These are phyloP conservation scores for Apis laboriosa DNA, from an alignment of 1,140 invertebrate species.

Conservation along the genomic window DNA sequence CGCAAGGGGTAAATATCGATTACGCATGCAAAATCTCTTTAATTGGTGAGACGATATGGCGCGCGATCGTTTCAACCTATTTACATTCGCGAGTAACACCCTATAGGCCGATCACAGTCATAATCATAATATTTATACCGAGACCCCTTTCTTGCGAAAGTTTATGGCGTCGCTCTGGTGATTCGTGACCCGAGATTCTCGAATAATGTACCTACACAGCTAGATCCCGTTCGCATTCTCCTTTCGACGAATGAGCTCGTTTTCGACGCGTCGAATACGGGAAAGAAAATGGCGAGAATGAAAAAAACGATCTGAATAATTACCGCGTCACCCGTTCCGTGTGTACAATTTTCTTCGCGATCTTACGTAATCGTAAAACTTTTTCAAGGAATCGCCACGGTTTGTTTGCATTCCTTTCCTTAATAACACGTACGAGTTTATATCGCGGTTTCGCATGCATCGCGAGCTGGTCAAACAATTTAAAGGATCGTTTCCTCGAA, in stretches of 20 bases:
- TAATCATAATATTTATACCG: constrained; percentile 65
- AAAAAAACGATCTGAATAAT: too few relatives aligned
- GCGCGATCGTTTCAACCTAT: constrained; percentile 48
- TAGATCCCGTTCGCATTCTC: background rate
- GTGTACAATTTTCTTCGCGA: background rate
- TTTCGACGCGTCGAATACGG: too few relatives aligned
- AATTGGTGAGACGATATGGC: constrained; percentile 54
- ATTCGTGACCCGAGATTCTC: constrained; percentile 26
- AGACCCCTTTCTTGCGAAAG: constrained; percentile 39
- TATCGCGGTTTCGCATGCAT: background rate
- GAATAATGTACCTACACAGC: background rate
- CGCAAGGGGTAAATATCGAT: constrained; percentile 46
- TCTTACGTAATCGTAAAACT: constrained; percentile 23
- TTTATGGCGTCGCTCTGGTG: constrained; percentile 53
- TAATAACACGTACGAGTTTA: constrained; percentile 5
- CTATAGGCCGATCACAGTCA: constrained; percentile 56
- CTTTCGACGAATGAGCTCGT: background rate
- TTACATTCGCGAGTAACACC: constrained; percentile 63
- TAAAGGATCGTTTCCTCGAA: constrained; percentile 21
- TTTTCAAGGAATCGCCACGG: constrained; percentile 21
- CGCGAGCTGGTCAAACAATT: background rate
- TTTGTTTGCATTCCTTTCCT: constrained; percentile 23
- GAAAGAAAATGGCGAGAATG: background rate
- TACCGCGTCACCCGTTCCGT: background rate
- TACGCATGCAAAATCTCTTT: constrained; percentile 50